phyloP scores from a whole-genome alignment of 2,797 vertebrate species.

The Siniperca obscura region DNA sequence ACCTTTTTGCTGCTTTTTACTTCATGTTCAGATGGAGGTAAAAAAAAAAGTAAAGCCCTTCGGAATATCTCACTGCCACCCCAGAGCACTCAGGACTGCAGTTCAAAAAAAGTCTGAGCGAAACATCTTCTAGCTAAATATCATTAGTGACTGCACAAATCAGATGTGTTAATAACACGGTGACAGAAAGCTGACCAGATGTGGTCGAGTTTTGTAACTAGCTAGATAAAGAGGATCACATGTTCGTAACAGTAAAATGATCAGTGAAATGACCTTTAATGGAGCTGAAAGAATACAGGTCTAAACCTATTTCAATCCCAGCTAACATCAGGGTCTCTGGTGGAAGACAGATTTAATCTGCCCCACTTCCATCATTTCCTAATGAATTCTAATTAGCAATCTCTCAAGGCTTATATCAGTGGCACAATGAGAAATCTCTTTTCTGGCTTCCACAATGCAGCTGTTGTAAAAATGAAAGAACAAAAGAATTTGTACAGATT shows the following conservation, averaged over 20 bases:
- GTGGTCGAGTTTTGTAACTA: not conserved
- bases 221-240: not conserved
- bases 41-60: not conserved
- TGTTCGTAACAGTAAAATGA: not conserved
- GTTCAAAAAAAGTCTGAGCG: slow-evolving; percentile 7
- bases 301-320: slow-evolving; percentile 18
- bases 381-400: slow-evolving; percentile 46
- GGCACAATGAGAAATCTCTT: not conserved
- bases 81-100: not conserved
- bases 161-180: not conserved
- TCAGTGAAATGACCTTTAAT: slow-evolving; percentile 30
- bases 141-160: not conserved
- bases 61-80: not conserved
- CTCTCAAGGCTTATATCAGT: slow-evolving; percentile 35
- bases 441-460: slow-evolving; percentile 6
- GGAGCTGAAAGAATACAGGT: slow-evolving; percentile 12
- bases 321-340: slow-evolving; percentile 20
- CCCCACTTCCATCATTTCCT: slow-evolving; percentile 39
- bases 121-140: slow-evolving; percentile 5
- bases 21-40: slow-evolving; percentile 3
- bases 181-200: not conserved
- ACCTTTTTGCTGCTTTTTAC: not conserved
- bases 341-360: slow-evolving; percentile 48
- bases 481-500: not conserved
- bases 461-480: not conserved